These are phyloP conservation scores for Trididemnum miniatum DNA, from an alignment of 23 tunicate species.

Conservation along the genomic window DNA sequence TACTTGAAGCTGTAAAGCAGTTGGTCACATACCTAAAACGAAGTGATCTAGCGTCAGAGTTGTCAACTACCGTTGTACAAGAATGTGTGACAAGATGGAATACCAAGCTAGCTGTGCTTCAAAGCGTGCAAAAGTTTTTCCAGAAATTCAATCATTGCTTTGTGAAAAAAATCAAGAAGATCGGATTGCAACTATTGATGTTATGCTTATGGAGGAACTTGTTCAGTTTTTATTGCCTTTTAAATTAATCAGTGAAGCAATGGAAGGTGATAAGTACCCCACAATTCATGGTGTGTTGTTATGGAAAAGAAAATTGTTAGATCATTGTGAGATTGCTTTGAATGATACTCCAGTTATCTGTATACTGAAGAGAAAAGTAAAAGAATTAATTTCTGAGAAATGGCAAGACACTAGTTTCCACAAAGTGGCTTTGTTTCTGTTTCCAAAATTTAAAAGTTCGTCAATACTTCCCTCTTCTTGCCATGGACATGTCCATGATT, in stretches of 20 bases:
- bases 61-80: neutral
- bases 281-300: conserved; percentile 3
- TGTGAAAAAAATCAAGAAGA: neutral
- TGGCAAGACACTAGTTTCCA: neutral
- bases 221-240: neutral
- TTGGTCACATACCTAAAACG: neutral
- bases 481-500: neutral
- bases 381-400: neutral
- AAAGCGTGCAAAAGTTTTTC: neutral
- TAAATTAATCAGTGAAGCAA: neutral
- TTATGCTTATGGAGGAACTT: neutral
- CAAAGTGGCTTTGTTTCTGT: no score
- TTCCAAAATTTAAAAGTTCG: neutral
- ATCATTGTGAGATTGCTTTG: neutral
- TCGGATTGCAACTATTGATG: neutral
- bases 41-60: neutral
- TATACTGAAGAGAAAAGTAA: neutral
- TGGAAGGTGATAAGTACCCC: conserved; percentile 3
- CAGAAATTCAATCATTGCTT: neutral
- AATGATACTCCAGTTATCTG: neutral
- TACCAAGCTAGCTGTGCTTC: neutral
- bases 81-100: conserved; percentile 7
- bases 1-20: neutral
- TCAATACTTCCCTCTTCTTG: neutral
- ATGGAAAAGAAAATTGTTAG: conserved; percentile 1